phyloP scores from a whole-genome alignment of 2,888 invertebrate genomes.

The Gisinianus flammeolus region DNA sequence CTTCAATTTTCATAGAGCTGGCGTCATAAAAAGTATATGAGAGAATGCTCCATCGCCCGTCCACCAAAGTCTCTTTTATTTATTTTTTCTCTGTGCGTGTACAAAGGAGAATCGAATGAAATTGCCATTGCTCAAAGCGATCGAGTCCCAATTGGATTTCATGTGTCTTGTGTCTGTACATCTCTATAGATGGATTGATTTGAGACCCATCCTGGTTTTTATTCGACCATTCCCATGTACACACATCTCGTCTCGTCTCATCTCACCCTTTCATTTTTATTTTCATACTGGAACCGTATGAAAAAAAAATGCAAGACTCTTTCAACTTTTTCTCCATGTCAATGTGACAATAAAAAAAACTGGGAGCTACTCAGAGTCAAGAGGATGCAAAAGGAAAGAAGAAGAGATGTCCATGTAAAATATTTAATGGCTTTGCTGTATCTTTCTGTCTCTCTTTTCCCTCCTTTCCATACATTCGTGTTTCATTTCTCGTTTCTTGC shows the following conservation, averaged over 20 bases:
- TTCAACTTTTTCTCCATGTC: too few relatives aligned
- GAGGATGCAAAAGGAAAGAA: not conserved
- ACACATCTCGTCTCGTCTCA: not conserved
- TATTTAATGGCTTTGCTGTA: not conserved
- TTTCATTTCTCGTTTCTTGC: not conserved
- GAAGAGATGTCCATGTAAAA: not conserved
- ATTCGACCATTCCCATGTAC: not conserved
- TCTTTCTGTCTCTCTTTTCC: not conserved
- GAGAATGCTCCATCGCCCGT: not conserved
- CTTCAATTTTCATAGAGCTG: not conserved
- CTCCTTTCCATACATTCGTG: too few relatives aligned
- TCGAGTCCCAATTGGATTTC: conserved; percentile 12
- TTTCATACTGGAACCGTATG: not conserved
- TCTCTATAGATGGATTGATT: conserved; percentile 6
- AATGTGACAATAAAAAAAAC: not conserved
- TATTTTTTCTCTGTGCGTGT: too few relatives aligned
- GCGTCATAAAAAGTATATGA: not conserved
- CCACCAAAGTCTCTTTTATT: too few relatives aligned
- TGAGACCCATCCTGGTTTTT: conserved; percentile 5
- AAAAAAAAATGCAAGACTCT: too few relatives aligned
- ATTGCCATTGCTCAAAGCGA: not conserved
- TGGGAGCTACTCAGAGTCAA: not conserved
- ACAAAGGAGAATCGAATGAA: not conserved
- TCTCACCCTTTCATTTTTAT: not conserved
- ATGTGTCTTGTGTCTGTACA: not conserved